A percentile compares a stretch with the other conserved stretches of the same genome.
Conservation (phyloP, 2,797 vertebrate species). For the Poecilia gillii region DNA sequence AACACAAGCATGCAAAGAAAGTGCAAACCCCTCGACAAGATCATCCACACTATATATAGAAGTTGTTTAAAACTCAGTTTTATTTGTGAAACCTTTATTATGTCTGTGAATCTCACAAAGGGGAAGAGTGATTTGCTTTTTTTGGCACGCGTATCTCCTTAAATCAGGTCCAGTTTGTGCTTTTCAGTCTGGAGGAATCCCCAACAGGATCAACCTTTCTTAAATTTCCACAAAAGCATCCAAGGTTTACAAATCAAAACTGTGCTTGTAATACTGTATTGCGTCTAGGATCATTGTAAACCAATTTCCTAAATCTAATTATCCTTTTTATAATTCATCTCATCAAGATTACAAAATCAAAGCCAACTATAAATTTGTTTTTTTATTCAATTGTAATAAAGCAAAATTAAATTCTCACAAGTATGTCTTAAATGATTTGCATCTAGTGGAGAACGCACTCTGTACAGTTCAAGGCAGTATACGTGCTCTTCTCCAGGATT, state of each 20-base stretch:
- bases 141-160: background rate
- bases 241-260: background rate
- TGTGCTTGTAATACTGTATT: background rate
- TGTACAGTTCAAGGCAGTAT: too few relatives aligned
- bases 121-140: background rate
- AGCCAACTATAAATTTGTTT: too few relatives aligned
- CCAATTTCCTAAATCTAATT: background rate
- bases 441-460: too few relatives aligned
- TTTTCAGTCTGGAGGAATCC: background rate
- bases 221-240: background rate
- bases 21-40: background rate
- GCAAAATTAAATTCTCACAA: too few relatives aligned
- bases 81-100: background rate
- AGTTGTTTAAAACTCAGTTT: background rate
- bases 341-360: background rate
- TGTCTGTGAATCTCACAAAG: background rate
- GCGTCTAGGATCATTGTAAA: background rate
- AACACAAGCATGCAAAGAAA: background rate
- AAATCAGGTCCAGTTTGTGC: background rate
- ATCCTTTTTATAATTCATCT: background rate
- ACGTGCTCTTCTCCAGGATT: too few relatives aligned
- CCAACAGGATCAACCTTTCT: background rate
- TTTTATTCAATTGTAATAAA: too few relatives aligned
- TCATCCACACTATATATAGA: background rate
- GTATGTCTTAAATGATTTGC: too few relatives aligned